phyloP scores from a whole-genome alignment of 2,113 vertebrate genomes.

The Forbesichthys papilliferus region DNA sequence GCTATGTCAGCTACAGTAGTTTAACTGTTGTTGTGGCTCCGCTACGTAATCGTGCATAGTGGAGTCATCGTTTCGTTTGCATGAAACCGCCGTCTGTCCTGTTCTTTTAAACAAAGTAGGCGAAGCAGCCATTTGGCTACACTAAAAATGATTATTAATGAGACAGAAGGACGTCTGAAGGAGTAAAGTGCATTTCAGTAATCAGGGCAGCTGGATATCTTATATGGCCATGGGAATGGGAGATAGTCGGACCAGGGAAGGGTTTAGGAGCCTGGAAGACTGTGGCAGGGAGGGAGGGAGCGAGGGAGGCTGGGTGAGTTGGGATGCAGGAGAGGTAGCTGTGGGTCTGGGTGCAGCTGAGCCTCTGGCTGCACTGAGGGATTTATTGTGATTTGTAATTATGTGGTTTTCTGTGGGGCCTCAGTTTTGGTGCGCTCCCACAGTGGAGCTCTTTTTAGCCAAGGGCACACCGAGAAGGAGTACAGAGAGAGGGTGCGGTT shows the following conservation, averaged over 20 bases:
- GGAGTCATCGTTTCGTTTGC: too few species aligned
- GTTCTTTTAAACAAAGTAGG: too few species aligned
- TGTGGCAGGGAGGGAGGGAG: not conserved
- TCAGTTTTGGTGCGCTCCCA: conserved; percentile 66
- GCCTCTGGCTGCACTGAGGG: conserved; percentile 67
- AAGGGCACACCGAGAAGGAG: conserved; percentile 63
- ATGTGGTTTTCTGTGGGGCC: conserved; percentile 75
- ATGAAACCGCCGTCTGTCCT: too few species aligned
- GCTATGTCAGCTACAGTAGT: too few species aligned
- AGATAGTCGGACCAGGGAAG: conserved; percentile 4
- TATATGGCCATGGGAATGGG: conserved; percentile 5
- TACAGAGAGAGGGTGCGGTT: conserved; percentile 62
- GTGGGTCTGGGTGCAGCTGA: conserved; percentile 68
- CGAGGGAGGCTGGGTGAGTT: not conserved
- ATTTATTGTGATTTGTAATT: conserved; percentile 80
- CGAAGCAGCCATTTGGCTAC: too few species aligned
- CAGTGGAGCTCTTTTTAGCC: conserved; percentile 69
- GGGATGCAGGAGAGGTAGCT: conserved; percentile 15
- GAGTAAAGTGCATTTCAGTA: too few species aligned
- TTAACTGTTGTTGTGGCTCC: too few species aligned
- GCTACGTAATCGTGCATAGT: too few species aligned
- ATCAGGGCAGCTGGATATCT: too few species aligned
- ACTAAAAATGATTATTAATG: too few species aligned
- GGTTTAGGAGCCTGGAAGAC: conserved; percentile 31
- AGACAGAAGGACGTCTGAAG: too few species aligned